These are phyloP conservation scores for Sphecodes monilicornis DNA, from an alignment of 2,888 invertebrate genomes.

Conservation along the genomic window DNA sequence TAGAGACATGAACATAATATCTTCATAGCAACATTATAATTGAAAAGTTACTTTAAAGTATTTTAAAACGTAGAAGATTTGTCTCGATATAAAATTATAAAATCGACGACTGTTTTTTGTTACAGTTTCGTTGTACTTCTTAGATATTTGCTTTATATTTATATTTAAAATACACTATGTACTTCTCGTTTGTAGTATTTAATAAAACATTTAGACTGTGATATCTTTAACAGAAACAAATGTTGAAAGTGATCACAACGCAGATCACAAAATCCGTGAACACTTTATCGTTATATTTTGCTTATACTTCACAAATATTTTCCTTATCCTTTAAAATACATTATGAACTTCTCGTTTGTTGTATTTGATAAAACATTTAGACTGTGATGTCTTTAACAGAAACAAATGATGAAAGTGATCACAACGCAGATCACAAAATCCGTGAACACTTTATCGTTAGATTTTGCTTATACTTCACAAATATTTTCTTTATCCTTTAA, in stretches of 20 bases:
- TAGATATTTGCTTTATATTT: not conserved
- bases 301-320: not conserved
- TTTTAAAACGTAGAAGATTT: no score
- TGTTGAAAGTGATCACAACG: not conserved
- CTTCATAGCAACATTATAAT: not conserved
- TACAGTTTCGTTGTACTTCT: not conserved
- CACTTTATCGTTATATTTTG: not conserved
- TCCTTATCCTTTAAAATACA: not conserved
- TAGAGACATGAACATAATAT: not conserved
- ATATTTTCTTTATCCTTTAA: no score
- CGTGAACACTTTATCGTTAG: no score
- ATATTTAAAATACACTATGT: not conserved
- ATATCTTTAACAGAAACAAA: not conserved
- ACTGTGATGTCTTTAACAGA: not conserved
- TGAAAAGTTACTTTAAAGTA: not conserved
- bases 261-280: not conserved
- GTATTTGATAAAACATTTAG: not conserved
- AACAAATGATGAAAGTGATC: not conserved
- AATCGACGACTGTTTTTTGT: not conserved
- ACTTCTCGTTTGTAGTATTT: not conserved
- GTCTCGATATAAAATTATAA: no score
- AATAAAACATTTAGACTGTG: not conserved
- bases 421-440: not conserved
- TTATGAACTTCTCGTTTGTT: not conserved
- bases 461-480: no score